Conservation (phyloP, 2,797 vertebrate genomes). For the Poeciliopsis gracilis region DNA sequence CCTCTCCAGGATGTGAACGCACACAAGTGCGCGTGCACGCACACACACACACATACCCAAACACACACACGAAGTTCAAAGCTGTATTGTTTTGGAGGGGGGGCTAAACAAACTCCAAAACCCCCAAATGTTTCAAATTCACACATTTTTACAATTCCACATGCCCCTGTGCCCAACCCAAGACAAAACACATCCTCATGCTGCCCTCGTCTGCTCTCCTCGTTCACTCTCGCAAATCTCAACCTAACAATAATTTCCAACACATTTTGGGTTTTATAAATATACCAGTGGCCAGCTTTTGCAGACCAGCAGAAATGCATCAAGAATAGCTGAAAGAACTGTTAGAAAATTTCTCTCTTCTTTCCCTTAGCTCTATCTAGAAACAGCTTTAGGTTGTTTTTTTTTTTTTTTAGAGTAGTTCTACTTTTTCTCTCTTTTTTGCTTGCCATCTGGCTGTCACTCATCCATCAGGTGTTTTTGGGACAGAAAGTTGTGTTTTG, state of each 20-base stretch:
- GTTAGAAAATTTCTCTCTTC: slow-evolving; percentile 15
- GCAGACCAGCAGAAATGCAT: neutral
- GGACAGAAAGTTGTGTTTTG: slow-evolving; percentile 47
- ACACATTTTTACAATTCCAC: slow-evolving; percentile 47
- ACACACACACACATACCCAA: slow-evolving; percentile 21
- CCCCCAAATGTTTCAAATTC: slow-evolving; percentile 48
- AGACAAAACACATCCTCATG: slow-evolving; percentile 30
- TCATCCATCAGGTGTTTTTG: slow-evolving; percentile 48
- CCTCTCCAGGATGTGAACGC: slow-evolving; percentile 74
- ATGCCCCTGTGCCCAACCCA: slow-evolving; percentile 38
- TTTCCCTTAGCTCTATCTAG: slow-evolving; percentile 11
- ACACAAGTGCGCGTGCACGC: slow-evolving; percentile 29
- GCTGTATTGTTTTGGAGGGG: slow-evolving; percentile 67
- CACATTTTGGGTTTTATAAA: neutral
- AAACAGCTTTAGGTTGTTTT: too few species aligned
- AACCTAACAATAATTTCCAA: slow-evolving; percentile 11
- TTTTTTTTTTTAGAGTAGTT: slow-evolving; percentile 43
- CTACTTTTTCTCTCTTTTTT: slow-evolving; percentile 12
- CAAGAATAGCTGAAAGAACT: slow-evolving; percentile 16
- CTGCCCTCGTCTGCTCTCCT: slow-evolving; percentile 10
- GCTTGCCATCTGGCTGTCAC: slow-evolving; percentile 34
- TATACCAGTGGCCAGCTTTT: slow-evolving; percentile 32
- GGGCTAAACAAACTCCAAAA: slow-evolving; percentile 67
- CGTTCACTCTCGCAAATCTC: slow-evolving; percentile 13
- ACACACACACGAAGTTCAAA: slow-evolving; percentile 42